These are phyloP conservation scores for Kryphioiulus occultus DNA, from an alignment of 2,888 invertebrate species.

Conservation along the genomic window DNA sequence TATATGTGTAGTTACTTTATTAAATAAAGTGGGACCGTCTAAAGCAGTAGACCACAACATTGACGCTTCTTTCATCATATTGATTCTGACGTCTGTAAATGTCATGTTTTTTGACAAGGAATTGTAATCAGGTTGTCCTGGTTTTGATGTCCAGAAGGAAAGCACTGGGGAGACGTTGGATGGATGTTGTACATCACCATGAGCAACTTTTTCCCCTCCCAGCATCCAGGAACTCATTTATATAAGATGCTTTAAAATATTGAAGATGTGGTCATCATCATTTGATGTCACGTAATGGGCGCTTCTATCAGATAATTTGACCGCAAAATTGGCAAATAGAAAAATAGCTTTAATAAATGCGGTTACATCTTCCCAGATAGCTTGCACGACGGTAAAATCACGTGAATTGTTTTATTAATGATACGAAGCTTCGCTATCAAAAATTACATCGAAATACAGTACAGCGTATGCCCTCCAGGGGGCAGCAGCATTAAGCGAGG, in stretches of 20 bases:
- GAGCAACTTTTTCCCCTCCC: neutral
- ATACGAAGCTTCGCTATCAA: neutral
- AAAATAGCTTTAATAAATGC: constrained; percentile 20
- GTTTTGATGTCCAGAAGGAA: constrained; percentile 37
- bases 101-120: constrained; percentile 51
- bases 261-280: constrained; percentile 6
- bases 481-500: neutral
- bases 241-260: constrained; percentile 12
- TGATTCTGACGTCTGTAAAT: constrained; percentile 53
- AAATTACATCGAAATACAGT: neutral
- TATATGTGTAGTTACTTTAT: neutral
- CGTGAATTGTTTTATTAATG: constrained; percentile 9
- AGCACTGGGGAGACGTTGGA: neutral
- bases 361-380: neutral
- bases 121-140: constrained; percentile 29
- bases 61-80: constrained; percentile 51
- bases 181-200: neutral
- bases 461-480: neutral
- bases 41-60: neutral
- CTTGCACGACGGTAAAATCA: constrained; percentile 15
- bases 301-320: constrained; percentile 9
- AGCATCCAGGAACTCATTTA: neutral
- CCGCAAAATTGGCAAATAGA: constrained; percentile 17
- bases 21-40: constrained; percentile 1
- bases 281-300: constrained; percentile 16